Base-by-base conservation (phyloP, 2,113 vertebrate species). In the Hippocampus mohnikei region DNA sequence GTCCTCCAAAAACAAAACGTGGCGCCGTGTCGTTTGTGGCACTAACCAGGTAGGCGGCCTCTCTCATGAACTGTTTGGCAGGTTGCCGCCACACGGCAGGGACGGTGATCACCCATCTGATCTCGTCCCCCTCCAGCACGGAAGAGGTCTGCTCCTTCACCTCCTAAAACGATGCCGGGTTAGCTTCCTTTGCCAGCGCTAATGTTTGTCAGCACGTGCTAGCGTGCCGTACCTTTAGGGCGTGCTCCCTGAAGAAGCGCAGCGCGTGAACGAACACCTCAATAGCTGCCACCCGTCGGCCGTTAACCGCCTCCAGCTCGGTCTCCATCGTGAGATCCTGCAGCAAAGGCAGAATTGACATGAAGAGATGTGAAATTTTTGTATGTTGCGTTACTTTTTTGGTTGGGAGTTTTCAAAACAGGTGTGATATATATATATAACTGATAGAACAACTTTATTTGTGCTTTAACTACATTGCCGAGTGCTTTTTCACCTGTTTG, bases 41-140 rank as follows among this genome's bases (percentile, higher is more conserved):
- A 89, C 62, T 78, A 84, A 96, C 97, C 95, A 95, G 82, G 83
- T 98, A 98, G 64, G 96, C 95, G 0, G 97, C 97, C 74, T 99
- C 96, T 77, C 97, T 84, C 97, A 99, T 99, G 89, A 99, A 98
- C 90, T 99, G 97, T 85, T 98, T 99, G 89, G 97, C 96, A 0
- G 96, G 96, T 79, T 98, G 97, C 82, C 94, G 95, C 97, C 97
- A 99, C 83, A 99, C 96, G 40, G 97, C 97, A 0, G 97, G 97
- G n/a, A 98, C 97, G 0, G 97, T 99, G 85, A 99, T 89, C 16
- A 99, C 96, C 97, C 97, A 99, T 81, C 97, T 90, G 78, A 98
- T 88, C 42, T 94, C 89, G 0, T 90, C 93, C 1, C 76, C 85
- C 76, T 94, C 93, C 0, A 93, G 84, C 66, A 94, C 81, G 0